Percentiles rank a stretch among this genome's conserved stretches.
These are phyloP conservation scores for Micrasema minimum DNA, from an alignment of 1,140 invertebrate species.

Conservation along the genomic window DNA sequence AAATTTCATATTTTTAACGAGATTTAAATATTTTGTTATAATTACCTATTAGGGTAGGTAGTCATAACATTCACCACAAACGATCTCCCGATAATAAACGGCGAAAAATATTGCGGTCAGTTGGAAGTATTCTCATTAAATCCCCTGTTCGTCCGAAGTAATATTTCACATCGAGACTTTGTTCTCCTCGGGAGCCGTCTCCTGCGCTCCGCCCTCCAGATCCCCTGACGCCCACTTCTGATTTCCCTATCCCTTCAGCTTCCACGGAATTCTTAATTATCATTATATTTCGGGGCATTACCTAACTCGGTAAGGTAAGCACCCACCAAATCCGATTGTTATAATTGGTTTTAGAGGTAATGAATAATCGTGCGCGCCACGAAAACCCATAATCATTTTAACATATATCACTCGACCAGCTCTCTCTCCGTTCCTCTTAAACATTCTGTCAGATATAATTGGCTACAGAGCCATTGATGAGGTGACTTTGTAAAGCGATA, in stretches of 20 bases:
- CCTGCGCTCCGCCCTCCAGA: conserved; percentile 14
- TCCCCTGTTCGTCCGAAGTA: conserved; percentile 17
- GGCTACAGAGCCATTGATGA: neutral
- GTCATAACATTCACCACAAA: conserved; percentile 31
- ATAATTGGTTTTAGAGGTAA: conserved; percentile 52
- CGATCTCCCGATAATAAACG: conserved; percentile 28
- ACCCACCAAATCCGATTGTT: conserved; percentile 48
- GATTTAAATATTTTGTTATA: too few species aligned
- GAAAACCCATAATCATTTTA: conserved; percentile 49
- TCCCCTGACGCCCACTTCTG: conserved; percentile 44
- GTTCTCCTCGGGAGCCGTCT: conserved; percentile 26
- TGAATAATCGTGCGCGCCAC: conserved; percentile 46
- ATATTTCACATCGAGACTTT: conserved; percentile 33
- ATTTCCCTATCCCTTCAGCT: conserved; percentile 27
- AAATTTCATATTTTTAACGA: too few species aligned
- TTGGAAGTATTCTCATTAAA: conserved; percentile 35
- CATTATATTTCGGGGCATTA: conserved; percentile 40
- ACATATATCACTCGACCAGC: conserved; percentile 44
- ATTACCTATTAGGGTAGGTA: conserved; percentile 7
- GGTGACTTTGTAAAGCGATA: neutral
- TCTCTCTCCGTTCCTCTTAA: conserved; percentile 2
- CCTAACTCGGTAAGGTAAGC: conserved; percentile 34
- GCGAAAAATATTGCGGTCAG: conserved; percentile 42
- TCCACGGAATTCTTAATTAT: conserved; percentile 50
- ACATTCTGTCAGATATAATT: conserved; percentile 6